Evolutionary conservation across 2,888 invertebrate species (phyloP).

Genomic region (Pharmacophagus antenor): DNA sequence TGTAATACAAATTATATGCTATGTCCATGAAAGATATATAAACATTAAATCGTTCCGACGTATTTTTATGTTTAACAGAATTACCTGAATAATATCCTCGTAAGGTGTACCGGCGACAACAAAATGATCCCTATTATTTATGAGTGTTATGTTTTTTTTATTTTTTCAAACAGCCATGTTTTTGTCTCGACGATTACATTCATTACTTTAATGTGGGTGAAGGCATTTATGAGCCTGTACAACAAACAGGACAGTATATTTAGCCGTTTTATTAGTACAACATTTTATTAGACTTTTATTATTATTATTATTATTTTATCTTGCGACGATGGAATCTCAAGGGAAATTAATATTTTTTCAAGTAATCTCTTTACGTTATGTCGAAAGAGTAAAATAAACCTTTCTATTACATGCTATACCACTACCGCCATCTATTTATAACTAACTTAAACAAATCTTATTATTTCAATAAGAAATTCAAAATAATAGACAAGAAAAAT

Average conservation of each 20-base stretch:
- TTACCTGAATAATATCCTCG: constrained; percentile 19
- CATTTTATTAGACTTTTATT: constrained; percentile 3
- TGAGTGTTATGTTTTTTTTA: constrained; percentile 18
- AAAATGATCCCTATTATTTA: constrained; percentile 28
- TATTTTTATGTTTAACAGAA: constrained; percentile 13
- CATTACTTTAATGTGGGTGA: constrained; percentile 18
- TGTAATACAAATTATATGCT: no score
- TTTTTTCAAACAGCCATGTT: constrained; percentile 19
- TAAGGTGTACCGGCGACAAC: constrained; percentile 21
- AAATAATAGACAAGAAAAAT: not conserved
- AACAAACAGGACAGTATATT: constrained; percentile 7
- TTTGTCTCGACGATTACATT: constrained; percentile 4
- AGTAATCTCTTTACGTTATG: no score
- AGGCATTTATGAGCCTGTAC: constrained; percentile 13
- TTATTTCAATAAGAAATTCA: not conserved
- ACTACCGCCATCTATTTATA: not conserved
- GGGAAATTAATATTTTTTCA: not conserved
- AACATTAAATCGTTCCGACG: constrained; percentile 8
- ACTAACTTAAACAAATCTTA: not conserved
- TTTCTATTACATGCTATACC: not conserved
- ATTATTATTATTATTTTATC: not conserved
- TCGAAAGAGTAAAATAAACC: no score
- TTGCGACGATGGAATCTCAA: not conserved
- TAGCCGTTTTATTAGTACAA: not conserved
- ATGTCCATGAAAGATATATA: not conserved